Conservation (phyloP, 2,797 vertebrate species). For the Microctenopoma steveboyesi region DNA sequence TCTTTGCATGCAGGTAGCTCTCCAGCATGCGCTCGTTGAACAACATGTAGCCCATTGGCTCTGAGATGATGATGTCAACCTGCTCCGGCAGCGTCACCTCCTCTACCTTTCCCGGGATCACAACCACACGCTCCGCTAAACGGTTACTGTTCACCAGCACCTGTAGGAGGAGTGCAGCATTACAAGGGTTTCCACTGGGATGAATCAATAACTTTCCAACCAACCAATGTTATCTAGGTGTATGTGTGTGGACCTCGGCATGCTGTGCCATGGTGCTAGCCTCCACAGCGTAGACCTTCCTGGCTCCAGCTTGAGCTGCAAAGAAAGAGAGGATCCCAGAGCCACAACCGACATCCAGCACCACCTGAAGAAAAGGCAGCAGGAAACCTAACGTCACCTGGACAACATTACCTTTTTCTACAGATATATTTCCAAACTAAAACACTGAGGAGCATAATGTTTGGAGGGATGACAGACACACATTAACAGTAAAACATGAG, state of each 20-base stretch:
- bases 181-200: not conserved
- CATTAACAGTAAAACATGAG: not conserved
- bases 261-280: conserved; percentile 98
- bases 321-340: conserved; percentile 98
- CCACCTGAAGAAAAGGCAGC: conserved; percentile 82
- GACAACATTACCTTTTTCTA: not conserved
- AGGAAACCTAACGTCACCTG: not conserved
- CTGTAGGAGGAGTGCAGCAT: conserved; percentile 61
- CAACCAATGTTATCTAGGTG: not conserved
- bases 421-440: not conserved
- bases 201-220: not conserved
- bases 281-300: conserved; percentile 96
- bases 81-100: conserved; percentile 93
- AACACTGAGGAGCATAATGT: not conserved
- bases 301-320: conserved; percentile 93
- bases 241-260: conserved; percentile 84
- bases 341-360: conserved; percentile 95
- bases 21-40: conserved; percentile 98
- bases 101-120: conserved; percentile 96
- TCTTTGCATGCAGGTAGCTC: conserved; percentile 98
- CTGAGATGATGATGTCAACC: conserved; percentile 97
- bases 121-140: conserved; percentile 91
- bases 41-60: conserved; percentile 99
- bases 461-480: not conserved
- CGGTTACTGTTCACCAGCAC: conserved; percentile 95